Evolutionary conservation across 2,113 vertebrate genomes (phyloP), one percentile per base, ranked within the genome.

Genomic region (Rhegmatorhina hoffmannsi): DNA sequence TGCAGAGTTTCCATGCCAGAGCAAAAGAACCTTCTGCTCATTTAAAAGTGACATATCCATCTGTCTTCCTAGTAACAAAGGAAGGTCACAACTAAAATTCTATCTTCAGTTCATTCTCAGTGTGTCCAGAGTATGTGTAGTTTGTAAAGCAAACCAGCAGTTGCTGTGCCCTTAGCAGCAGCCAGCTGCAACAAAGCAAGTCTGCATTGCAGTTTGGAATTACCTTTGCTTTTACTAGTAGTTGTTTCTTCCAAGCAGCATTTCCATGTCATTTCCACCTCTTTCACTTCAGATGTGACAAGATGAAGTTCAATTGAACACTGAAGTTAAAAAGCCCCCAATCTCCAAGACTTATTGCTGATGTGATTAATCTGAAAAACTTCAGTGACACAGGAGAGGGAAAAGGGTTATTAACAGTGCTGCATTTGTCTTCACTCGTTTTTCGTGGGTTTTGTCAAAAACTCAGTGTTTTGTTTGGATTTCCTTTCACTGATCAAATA

Each of bases 401-500:
- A 49, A 63, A 34, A 59, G 18, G 11, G n/a, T 67, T 91, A 8
- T 38, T 36, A 87, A 40, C 36, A 89, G 77, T 87, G 12, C 29
- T 88, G 38, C 52, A 23, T 96, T 96, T 92, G 59, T 90, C 17
- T 55, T 86, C 11, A 8, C 17, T 77, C 43, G 26, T 1, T 80
- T 95, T 77, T 88, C n/a, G 36, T 0, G 0, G 7, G 3, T 64
- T 92, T 80, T 91, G 55, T 94, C 29, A 94, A 56, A 62, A 75
- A 60, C 25, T 59, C 18, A 10, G 10, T 73, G 67, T 70, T 89
- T 72, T 88, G 43, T 87, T 81, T 78, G 72, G 3, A 7, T 77
- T 90, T 93, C 44, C n/a, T 53, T 75, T 70, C 88, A 60, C 26
- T 89, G 69, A 93, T n/a, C 44, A 68, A 96, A 96, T 97, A 96